These are phyloP conservation scores for Caenorhabditis inopinata DNA, from an alignment of 1,140 invertebrate genomes.

Conservation along the genomic window DNA sequence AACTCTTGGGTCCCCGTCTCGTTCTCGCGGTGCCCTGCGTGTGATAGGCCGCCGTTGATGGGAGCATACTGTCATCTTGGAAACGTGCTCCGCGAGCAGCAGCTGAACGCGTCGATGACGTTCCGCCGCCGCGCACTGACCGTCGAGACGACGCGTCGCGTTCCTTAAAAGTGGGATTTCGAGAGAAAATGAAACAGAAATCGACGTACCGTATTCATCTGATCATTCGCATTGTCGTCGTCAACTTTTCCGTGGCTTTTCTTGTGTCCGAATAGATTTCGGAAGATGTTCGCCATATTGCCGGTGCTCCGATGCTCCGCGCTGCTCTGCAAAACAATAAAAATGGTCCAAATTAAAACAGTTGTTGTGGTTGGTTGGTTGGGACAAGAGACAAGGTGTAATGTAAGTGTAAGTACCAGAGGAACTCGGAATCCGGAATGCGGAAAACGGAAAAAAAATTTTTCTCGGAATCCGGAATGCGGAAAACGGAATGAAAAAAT, in stretches of 20 bases:
- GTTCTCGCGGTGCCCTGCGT: background rate
- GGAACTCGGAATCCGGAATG: too few species aligned
- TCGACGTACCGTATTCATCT: background rate
- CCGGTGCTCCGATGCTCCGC: background rate
- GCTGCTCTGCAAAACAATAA: background rate
- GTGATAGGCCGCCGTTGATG: background rate
- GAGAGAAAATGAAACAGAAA: background rate
- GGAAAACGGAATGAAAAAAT: too few species aligned
- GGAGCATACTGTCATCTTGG: constrained; percentile 26
- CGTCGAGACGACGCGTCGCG: background rate
- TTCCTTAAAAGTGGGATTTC: too few species aligned
- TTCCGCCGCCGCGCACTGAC: background rate
- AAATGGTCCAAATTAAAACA: constrained; percentile 1
- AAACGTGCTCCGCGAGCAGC: background rate
- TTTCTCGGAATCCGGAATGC: too few species aligned
- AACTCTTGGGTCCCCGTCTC: background rate
- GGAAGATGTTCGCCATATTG: background rate
- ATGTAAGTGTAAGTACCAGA: background rate
- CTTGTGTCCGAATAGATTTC: constrained; percentile 13
- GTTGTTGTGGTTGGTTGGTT: background rate
- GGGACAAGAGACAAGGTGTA: background rate
- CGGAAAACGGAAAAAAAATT: too few species aligned
- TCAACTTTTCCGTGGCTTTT: constrained; percentile 2
- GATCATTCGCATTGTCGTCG: background rate
- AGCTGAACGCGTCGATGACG: background rate